phyloP scores from a whole-genome alignment of 92 coral and sea anemone genomes.

The Epizoanthus stellaris region DNA sequence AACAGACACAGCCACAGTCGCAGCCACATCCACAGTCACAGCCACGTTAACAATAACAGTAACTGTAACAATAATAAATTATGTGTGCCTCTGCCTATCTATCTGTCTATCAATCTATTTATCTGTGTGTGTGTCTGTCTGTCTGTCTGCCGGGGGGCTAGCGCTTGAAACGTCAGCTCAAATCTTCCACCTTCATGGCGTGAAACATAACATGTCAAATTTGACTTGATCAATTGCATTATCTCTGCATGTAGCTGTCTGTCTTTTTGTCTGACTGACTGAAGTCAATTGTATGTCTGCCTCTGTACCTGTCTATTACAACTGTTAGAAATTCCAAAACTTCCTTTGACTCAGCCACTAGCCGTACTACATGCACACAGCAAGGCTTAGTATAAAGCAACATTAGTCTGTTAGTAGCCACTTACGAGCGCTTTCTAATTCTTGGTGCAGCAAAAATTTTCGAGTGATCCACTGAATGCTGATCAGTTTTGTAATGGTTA shows the following conservation, averaged over 20 bases:
- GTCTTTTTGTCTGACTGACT: background rate
- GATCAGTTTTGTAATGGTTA: slow-evolving; percentile 23
- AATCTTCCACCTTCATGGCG: too few species aligned
- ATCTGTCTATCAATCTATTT: background rate
- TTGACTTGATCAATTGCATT: background rate
- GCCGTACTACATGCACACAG: background rate
- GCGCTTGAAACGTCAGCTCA: background rate
- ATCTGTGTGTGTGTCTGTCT: background rate
- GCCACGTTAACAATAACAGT: background rate
- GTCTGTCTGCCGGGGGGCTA: background rate
- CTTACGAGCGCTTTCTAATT: slow-evolving; percentile 38
- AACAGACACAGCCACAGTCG: background rate
- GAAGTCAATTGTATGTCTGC: background rate
- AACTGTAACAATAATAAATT: background rate
- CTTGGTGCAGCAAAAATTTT: background rate
- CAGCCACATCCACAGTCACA: background rate
- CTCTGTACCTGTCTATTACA: background rate
- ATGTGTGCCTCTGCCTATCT: background rate
- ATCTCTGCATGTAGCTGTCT: background rate
- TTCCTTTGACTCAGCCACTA: background rate
- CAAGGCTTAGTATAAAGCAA: background rate
- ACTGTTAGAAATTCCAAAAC: background rate
- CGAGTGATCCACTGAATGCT: slow-evolving; percentile 28
- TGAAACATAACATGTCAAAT: too few species aligned
- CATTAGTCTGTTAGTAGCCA: slow-evolving; percentile 2